Evolutionary conservation across 1,140 invertebrate species (phyloP), one percentile per base, ranked within the genome.

Genomic region (Caenorhabditis tropicalis): DNA sequence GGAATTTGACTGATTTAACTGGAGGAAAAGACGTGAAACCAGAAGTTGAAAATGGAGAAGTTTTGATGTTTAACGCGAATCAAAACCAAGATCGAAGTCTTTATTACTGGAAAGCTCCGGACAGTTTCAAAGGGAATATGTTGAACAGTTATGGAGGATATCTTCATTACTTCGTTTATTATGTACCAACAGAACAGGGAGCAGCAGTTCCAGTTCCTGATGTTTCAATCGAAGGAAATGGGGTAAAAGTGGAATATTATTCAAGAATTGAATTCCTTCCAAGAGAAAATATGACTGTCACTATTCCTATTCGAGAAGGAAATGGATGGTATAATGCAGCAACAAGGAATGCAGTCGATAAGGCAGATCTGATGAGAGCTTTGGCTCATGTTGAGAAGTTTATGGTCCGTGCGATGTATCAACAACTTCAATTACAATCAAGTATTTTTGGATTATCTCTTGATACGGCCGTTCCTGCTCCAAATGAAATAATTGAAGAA

Each of bases 101-200:
- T 58, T 96, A 95, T 89, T 99, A 96, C 92, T 99, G 96, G 96
- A 91, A 94, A 82, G 95, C 95, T 33, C 96, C 96, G 5, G 91
- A 93, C 83, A 91, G 92, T 84, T 93, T 94, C 86, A 88, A 92
- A 80, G 92, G 93, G 0, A 92, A 93, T 85, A 92, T 92, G 89
- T 80, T 94, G 65, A 94, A 95, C 80, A 94, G 94, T 65, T 99
- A 99, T 92, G 96, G 96, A 0, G 94, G 95, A 7, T 93, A 94
- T 70, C 90, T 99, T 10, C 93, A 93, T 19, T 95, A 96, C 87
- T 93, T 92, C 48, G 92, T 97, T 21, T 94, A 94, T 86, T 98
- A 96, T 95, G 94, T 95, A 9, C 94, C 95, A 0, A 95, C 95
- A 89, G 92, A 96, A 56, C 95, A 95, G 46, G 96, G 95, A 6